A percentile compares a stretch with the other conserved stretches of the same genome.
These are phyloP conservation scores for Neotoma lepida DNA, from an alignment of 2,113 vertebrate species.

Conservation along the genomic window DNA sequence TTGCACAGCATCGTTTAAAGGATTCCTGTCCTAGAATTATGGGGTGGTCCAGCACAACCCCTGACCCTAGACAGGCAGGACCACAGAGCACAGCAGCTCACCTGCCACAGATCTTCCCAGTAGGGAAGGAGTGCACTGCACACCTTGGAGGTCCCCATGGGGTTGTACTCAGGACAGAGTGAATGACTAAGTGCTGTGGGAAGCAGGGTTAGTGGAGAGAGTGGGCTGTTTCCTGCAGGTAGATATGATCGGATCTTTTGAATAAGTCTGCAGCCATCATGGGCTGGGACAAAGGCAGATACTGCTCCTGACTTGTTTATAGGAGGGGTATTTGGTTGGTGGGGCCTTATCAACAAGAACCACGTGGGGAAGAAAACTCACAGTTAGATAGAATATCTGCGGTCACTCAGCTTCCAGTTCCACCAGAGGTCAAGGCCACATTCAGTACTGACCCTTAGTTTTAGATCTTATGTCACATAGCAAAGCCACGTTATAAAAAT, in stretches of 20 bases:
- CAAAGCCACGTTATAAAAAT: constrained; percentile 25
- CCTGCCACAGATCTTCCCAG: background rate
- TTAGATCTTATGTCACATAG: background rate
- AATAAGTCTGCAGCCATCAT: background rate
- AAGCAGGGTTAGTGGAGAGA: background rate
- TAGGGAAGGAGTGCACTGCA: background rate
- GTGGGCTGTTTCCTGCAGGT: background rate
- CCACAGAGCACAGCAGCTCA: background rate
- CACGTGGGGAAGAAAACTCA: background rate
- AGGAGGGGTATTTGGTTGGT: background rate
- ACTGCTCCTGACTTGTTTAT: background rate
- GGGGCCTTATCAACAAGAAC: background rate
- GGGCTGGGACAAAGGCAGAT: background rate
- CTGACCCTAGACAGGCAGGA: too few relatives aligned
- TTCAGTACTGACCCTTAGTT: background rate
- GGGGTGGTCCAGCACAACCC: background rate
- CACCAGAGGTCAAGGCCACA: background rate
- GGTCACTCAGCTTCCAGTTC: fast-evolving
- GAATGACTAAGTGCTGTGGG: background rate
- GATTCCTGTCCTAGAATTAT: background rate
- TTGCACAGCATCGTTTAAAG: background rate
- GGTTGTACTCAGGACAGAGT: background rate
- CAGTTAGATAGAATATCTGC: background rate
- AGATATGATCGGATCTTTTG: background rate
- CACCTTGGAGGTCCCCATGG: background rate